A percentile compares a stretch with the other conserved stretches of the same genome.
Evolutionary conservation across 1,140 invertebrate genomes (phyloP).

Genomic region (Brachionus angularis): DNA sequence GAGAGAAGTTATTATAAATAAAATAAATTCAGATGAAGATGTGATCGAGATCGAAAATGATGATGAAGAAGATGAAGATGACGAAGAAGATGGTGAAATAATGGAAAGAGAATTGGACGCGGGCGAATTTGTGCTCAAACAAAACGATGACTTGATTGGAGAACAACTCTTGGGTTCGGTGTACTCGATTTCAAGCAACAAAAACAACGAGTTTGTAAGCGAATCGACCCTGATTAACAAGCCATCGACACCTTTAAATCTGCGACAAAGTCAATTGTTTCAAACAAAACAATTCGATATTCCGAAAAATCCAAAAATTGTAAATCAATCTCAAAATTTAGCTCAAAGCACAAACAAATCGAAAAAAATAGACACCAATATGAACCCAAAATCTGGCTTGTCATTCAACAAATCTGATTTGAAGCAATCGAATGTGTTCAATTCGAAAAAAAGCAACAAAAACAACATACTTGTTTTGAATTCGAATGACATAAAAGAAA

Average conservation of each 20-base stretch:
- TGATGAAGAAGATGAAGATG: constrained; percentile 44
- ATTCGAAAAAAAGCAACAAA: too few relatives aligned
- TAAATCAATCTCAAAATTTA: too few relatives aligned
- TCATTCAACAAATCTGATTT: too few relatives aligned
- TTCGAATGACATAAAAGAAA: constrained; percentile 16
- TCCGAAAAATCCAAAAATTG: too few relatives aligned
- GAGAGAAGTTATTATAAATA: constrained; percentile 26
- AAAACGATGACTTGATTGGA: constrained; percentile 22
- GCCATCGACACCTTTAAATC: constrained; percentile 18
- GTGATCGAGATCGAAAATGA: constrained; percentile 3
- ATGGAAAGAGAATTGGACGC: constrained; percentile 37
- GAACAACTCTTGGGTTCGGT: constrained; percentile 7
- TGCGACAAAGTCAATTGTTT: neutral
- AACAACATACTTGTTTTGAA: neutral
- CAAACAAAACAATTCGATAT: constrained; percentile 28
- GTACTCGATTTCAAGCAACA: constrained; percentile 7
- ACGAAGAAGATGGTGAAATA: constrained; percentile 40
- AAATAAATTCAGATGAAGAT: constrained; percentile 33
- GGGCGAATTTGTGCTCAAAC: constrained; percentile 2
- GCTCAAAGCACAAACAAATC: too few relatives aligned
- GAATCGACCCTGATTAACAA: constrained; percentile 17
- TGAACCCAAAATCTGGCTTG: too few relatives aligned
- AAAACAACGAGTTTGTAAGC: neutral
- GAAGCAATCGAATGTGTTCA: too few relatives aligned
- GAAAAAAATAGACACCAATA: too few relatives aligned